Evolutionary conservation across 2,113 vertebrate species (phyloP).

Genomic region (Perognathus longimembris): DNA sequence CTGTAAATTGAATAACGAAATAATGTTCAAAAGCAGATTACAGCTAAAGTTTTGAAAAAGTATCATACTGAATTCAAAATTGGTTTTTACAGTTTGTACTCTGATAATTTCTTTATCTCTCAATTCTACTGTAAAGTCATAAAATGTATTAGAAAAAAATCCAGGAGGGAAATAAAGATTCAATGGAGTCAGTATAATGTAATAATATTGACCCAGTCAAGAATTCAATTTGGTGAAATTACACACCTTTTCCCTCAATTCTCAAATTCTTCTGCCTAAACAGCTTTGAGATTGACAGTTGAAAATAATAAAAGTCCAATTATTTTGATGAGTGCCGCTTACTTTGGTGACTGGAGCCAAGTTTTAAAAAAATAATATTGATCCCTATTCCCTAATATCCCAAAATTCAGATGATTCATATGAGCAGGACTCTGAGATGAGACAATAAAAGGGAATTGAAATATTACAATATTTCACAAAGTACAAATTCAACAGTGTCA

Average conservation of each 20-base stretch:
- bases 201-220: conserved; percentile 68
- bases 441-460: conserved; percentile 24
- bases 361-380: conserved; percentile 59
- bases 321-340: conserved; percentile 71
- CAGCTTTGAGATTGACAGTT: conserved; percentile 72
- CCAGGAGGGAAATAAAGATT: conserved; percentile 57
- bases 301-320: conserved; percentile 79
- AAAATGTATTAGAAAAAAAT: conserved; percentile 67
- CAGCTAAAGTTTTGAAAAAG: conserved; percentile 72
- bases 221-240: conserved; percentile 76
- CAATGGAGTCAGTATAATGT: conserved; percentile 61
- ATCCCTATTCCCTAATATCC: conserved; percentile 34
- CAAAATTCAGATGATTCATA: conserved; percentile 53
- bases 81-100: conserved; percentile 55
- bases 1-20: conserved; percentile 46
- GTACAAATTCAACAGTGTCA: conserved; percentile 32
- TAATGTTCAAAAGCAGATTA: conserved; percentile 63
- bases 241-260: conserved; percentile 47
- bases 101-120: conserved; percentile 64
- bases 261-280: conserved; percentile 56
- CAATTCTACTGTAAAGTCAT: conserved; percentile 65
- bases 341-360: conserved; percentile 47
- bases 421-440: not conserved
- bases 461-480: conserved; percentile 38
- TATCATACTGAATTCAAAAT: conserved; percentile 26